Percentiles rank a stretch among this genome's conserved stretches.
These are phyloP conservation scores for Colostygia pectinataria DNA, from an alignment of 2,888 invertebrate genomes.

Conservation along the genomic window DNA sequence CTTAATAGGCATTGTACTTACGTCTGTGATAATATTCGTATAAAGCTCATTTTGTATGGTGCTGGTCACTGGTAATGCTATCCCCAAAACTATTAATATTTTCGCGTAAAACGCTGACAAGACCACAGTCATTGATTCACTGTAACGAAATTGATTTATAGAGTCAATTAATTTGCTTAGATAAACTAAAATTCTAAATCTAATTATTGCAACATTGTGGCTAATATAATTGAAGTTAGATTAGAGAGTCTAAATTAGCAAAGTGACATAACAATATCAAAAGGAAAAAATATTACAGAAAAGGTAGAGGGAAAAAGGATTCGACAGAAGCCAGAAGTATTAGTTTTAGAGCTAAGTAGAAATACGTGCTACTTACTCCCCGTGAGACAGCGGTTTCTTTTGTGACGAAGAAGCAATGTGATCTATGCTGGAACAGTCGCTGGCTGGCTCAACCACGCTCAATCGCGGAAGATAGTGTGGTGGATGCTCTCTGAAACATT, in stretches of 20 bases:
- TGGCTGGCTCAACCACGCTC: conserved; percentile 69
- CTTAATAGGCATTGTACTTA: conserved; percentile 43
- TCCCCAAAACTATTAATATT: conserved; percentile 85
- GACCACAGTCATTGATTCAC: conserved; percentile 83
- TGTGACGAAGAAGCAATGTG: conserved; percentile 41
- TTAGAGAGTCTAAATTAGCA: conserved; percentile 12
- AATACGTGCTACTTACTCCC: conserved; percentile 77
- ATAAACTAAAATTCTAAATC: conserved; percentile 35
- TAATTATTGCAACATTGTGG: conserved; percentile 18
- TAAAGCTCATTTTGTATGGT: conserved; percentile 82
- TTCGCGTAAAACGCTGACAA: conserved; percentile 86
- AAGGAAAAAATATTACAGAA: too few relatives aligned
- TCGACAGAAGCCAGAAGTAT: too few relatives aligned
- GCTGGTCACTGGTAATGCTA: conserved; percentile 85
- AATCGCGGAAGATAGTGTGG: conserved; percentile 65
- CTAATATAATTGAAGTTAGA: too few relatives aligned
- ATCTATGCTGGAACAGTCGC: conserved; percentile 65
- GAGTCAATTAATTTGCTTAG: conserved; percentile 23
- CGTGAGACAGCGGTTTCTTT: conserved; percentile 60
- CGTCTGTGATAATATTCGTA: conserved; percentile 71
- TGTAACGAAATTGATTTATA: conserved; percentile 57
- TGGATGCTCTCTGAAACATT: conserved; percentile 62
- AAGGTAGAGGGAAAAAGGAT: too few relatives aligned
- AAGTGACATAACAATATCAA: too few relatives aligned
- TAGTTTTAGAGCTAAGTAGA: background rate